Evolutionary conservation across 2,888 invertebrate species (phyloP).

Genomic region (Listrodromus nycthemerus): DNA sequence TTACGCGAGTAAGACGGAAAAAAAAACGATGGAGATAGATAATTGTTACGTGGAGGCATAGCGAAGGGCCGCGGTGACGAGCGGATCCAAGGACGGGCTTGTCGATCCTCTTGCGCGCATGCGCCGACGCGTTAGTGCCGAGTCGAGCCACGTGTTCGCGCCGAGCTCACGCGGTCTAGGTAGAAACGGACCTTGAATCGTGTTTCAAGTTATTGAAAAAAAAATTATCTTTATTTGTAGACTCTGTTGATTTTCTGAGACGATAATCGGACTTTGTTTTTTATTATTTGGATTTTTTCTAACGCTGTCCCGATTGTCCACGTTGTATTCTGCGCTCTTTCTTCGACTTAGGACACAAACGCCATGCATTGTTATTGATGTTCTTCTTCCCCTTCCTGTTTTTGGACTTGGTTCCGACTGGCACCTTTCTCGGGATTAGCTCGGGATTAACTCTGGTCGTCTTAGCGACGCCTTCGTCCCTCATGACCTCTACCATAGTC

Average conservation of each 20-base stretch:
- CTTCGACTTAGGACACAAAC: background rate
- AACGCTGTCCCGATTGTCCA: background rate
- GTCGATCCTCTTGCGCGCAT: constrained; percentile 70
- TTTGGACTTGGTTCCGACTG: background rate
- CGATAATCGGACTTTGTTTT: no score
- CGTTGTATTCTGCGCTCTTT: background rate
- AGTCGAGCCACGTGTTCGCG: constrained; percentile 25
- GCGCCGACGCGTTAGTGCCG: constrained; percentile 69
- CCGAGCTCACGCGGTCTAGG: background rate
- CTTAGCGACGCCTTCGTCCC: no score
- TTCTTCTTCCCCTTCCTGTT: background rate
- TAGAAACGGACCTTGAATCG: background rate
- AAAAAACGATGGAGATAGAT: constrained; percentile 2
- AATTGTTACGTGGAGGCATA: background rate
- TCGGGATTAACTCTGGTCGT: no score
- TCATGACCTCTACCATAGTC: no score
- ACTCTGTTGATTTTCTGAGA: no score
- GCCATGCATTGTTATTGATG: background rate
- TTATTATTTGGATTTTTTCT: no score
- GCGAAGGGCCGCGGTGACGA: constrained; percentile 54
- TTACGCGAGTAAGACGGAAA: background rate
- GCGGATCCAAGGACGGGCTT: constrained; percentile 58
- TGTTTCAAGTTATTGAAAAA: no score
- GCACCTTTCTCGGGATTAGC: no score
- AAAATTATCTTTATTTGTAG: no score